These are phyloP conservation scores for Gymnarchus niloticus DNA, from an alignment of 2,113 vertebrate species.

Conservation along the genomic window DNA sequence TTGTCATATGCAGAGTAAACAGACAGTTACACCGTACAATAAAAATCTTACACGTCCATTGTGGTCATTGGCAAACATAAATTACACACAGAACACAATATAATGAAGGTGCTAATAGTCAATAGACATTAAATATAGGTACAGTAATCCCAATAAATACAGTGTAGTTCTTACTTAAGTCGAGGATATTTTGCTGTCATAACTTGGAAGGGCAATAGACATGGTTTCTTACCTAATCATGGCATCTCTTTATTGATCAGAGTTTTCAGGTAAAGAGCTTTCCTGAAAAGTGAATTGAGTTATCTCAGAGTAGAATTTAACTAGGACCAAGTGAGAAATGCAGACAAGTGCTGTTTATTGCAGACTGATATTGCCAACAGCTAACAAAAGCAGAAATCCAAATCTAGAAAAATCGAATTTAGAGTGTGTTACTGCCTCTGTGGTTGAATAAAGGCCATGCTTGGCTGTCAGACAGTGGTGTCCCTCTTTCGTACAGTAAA, in stretches of 20 bases:
- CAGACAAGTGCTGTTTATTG: neutral
- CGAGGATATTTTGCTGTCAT: neutral
- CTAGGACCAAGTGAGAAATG: neutral
- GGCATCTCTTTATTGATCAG: neutral
- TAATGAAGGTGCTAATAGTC: no score
- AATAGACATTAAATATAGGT: no score
- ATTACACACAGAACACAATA: no score
- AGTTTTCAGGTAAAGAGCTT: neutral
- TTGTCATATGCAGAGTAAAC: no score
- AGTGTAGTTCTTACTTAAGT: no score
- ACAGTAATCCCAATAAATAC: no score
- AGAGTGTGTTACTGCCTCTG: slow-evolving; percentile 52
- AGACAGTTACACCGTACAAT: no score
- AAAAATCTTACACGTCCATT: no score
- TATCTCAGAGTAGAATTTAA: neutral
- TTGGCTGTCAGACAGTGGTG: slow-evolving; percentile 48
- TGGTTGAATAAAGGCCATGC: slow-evolving; percentile 29
- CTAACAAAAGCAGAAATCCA: neutral
- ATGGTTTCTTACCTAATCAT: neutral
- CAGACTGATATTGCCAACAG: no score
- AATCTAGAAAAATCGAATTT: slow-evolving; percentile 23
- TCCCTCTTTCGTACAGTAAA: slow-evolving; percentile 41
- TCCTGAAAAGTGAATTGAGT: neutral
- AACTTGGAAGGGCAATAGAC: neutral
- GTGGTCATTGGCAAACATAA: no score